Conservation (phyloP, 1,140 invertebrate species). For the Spodoptera frugiperda region DNA sequence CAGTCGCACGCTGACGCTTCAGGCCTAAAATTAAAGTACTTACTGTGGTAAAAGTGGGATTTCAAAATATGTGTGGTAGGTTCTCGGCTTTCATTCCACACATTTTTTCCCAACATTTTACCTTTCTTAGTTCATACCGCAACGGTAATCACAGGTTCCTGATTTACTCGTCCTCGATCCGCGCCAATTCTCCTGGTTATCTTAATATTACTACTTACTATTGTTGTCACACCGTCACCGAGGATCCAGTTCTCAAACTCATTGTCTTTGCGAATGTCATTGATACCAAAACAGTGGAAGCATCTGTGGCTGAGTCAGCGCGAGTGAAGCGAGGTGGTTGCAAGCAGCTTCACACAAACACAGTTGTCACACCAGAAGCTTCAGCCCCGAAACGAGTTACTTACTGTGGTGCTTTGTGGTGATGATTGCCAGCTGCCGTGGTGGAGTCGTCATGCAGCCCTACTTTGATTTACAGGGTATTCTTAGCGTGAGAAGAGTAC, state of each 20-base stretch:
- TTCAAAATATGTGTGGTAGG: neutral
- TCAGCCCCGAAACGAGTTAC: neutral
- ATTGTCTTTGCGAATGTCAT: neutral
- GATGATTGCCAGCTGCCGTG: constrained; percentile 2
- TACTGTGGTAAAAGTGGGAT: constrained; percentile 19
- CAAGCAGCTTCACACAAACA: neutral
- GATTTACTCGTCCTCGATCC: neutral
- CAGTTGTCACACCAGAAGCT: constrained; percentile 5
- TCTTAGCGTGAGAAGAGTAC: constrained; percentile 48
- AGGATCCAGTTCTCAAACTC: neutral
- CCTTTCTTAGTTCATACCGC: neutral
- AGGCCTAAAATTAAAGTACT: constrained; percentile 23
- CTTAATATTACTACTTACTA: constrained; percentile 20
- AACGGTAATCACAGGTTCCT: neutral
- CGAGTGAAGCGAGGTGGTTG: constrained; percentile 20
- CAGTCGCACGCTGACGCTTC: constrained; percentile 45
- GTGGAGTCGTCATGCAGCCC: neutral
- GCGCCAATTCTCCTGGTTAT: neutral
- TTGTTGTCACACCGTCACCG: neutral
- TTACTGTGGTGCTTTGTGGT: neutral
- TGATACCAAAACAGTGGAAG: neutral
- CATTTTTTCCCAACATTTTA: neutral
- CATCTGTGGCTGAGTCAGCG: constrained; percentile 5
- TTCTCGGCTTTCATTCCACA: constrained; percentile 9
- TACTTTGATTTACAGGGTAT: neutral